Evolutionary conservation across 2,113 vertebrate genomes (phyloP).

Genomic region (Antechinus stuartii): DNA sequence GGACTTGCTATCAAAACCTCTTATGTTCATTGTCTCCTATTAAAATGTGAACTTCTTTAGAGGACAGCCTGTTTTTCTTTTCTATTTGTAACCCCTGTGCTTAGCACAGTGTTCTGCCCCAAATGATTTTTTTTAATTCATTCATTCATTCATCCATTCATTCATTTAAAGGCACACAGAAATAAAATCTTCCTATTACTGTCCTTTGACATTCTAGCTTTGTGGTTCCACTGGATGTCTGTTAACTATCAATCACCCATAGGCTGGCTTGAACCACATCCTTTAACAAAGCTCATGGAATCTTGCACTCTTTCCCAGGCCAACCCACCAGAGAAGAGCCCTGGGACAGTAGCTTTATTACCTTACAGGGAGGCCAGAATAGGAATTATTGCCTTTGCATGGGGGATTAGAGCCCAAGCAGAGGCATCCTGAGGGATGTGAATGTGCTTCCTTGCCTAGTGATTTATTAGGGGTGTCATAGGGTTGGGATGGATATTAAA

Average conservation of each 20-base stretch:
- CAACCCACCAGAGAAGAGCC: neutral
- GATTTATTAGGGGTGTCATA: slow-evolving; percentile 4
- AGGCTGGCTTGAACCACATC: neutral
- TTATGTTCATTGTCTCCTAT: neutral
- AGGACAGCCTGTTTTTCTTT: neutral
- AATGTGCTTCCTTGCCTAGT: neutral
- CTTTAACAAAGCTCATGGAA: neutral
- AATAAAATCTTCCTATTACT: neutral
- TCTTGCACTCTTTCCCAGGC: neutral
- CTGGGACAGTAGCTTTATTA: neutral
- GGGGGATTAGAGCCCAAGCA: slow-evolving; percentile 5
- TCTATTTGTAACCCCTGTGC: neutral
- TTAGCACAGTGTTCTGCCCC: neutral
- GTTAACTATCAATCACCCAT: slow-evolving; percentile 8
- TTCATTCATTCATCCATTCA: neutral
- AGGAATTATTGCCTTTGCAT: neutral
- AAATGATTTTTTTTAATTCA: neutral
- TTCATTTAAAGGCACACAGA: neutral
- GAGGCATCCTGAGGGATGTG: slow-evolving; percentile 1
- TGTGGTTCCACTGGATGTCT: neutral
- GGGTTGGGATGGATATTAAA: neutral
- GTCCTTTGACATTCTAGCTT: neutral
- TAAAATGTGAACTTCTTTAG: neutral
- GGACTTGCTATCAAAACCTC: neutral
- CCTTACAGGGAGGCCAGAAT: neutral